Percentiles rank a stretch among this genome's conserved stretches.
phyloP scores from a whole-genome alignment of 2,888 invertebrate genomes.

The Asteroscopus sphinx region DNA sequence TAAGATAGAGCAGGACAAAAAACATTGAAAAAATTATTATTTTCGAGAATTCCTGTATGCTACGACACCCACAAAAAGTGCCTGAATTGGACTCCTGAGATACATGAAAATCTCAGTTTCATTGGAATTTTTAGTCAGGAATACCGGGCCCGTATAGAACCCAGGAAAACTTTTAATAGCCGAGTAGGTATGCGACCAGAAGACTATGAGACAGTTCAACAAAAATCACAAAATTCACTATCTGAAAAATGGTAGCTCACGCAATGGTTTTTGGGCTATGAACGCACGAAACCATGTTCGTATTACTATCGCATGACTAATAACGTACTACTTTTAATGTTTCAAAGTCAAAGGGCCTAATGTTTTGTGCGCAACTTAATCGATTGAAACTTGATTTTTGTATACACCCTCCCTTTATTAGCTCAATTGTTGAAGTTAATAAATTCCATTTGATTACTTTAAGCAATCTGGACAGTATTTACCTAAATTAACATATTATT shows the following conservation, averaged over 20 bases:
- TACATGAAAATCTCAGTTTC: too few relatives aligned
- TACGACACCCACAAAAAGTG: too few relatives aligned
- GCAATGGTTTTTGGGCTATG: conserved; percentile 44
- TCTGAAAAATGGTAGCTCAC: conserved; percentile 45
- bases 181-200: neutral
- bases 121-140: too few relatives aligned
- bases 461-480: conserved; percentile 20
- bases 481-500: conserved; percentile 37
- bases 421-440: neutral
- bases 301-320: conserved; percentile 47
- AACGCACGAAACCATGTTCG: conserved; percentile 44
- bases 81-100: too few relatives aligned
- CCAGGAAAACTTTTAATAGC: neutral
- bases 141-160: too few relatives aligned
- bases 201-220: neutral
- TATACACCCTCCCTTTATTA: neutral
- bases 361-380: conserved; percentile 20
- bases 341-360: conserved; percentile 42
- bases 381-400: conserved; percentile 31
- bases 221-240: conserved; percentile 31
- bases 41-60: too few relatives aligned
- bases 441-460: neutral
- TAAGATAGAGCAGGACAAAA: too few relatives aligned
- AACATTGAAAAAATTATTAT: too few relatives aligned
- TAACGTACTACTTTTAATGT: conserved; percentile 31